phyloP scores from a whole-genome alignment of 2,113 vertebrate genomes.

The Osmerus mordax region DNA sequence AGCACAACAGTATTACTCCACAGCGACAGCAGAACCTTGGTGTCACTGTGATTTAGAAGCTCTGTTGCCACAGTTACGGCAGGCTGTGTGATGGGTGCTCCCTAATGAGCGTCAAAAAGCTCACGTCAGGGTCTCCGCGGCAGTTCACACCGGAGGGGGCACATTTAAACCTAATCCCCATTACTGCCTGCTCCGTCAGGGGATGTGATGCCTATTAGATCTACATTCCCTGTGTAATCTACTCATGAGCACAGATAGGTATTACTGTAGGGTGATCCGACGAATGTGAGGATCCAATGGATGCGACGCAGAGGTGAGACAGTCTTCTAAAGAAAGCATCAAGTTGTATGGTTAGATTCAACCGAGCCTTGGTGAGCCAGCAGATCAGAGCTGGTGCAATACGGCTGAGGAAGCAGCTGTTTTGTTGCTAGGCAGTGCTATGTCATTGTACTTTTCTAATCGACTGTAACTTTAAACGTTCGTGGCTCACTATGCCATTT shows the following conservation, averaged over 20 bases:
- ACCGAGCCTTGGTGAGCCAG: not conserved
- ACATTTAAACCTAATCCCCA: not conserved
- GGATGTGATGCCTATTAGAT: not conserved
- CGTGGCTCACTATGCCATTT: no score
- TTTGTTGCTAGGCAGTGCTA: no score
- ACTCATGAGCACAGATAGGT: not conserved
- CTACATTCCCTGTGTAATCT: not conserved
- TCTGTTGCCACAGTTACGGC: not conserved
- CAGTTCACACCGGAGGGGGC: not conserved
- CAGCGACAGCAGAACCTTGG: not conserved
- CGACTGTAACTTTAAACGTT: no score
- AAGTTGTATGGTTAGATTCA: not conserved
- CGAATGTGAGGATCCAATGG: not conserved
- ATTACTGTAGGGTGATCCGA: not conserved
- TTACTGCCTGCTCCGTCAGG: not conserved
- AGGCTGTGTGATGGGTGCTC: not conserved
- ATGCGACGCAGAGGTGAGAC: not conserved
- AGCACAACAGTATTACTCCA: no score
- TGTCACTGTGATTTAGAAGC: not conserved
- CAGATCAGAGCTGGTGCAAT: no score
- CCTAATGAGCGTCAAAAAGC: not conserved
- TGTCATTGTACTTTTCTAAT: no score
- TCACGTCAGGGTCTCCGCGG: not conserved
- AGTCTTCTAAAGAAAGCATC: not conserved
- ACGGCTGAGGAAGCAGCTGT: no score